Evolutionary conservation across 2,797 vertebrate species (phyloP), one percentile per base, ranked within the genome.

Genomic region (Eremophila alpestris): DNA sequence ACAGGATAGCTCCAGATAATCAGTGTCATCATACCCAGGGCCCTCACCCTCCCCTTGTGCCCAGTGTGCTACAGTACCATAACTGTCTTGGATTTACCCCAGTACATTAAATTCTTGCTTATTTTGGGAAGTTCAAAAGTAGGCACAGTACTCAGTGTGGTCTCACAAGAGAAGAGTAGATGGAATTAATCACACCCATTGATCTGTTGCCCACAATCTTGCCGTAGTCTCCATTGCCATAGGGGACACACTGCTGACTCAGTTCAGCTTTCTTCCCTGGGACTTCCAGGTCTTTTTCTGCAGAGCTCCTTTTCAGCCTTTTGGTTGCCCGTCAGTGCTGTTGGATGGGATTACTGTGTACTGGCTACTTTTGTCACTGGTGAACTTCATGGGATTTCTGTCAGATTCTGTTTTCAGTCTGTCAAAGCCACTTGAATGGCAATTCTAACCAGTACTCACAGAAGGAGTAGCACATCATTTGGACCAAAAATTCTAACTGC

Each of bases 31-130:
- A 7, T 3, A 46, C 6, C 10, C 51, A 76, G 10, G 3, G 21
- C 5, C 27, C 19, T 69, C 40, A 62, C 5, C 14, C 16, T 40
- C 24, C 36, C 29, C 11, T 43, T 30, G 20, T 51, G 48, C 63
- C 29, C 52, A 74, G 12, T n/a, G 40, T 54, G 46, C 21, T 49
- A 11, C 52, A 51, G 20, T 64, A 13, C 15, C 0, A 0, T 23
- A 52, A 60, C 10, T 70, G 7, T 24, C 58, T 59, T 45, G 32
- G 32, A 68, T 75, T 68, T 56, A 56, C 29, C 34, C 29, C 58
- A 56, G 11, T 29, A 9, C 59, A 51, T 45, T 32, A 41, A 80
- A 76, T 55, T 83, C 21, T 49, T 92, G 34, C 23, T 77, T 67
- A 18, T 48, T 55, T 34, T 59, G 49, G 8, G 30, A 27, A 60